Base-by-base conservation (phyloP, 2,113 vertebrate genomes). In the Eulemur rufifrons region DNA sequence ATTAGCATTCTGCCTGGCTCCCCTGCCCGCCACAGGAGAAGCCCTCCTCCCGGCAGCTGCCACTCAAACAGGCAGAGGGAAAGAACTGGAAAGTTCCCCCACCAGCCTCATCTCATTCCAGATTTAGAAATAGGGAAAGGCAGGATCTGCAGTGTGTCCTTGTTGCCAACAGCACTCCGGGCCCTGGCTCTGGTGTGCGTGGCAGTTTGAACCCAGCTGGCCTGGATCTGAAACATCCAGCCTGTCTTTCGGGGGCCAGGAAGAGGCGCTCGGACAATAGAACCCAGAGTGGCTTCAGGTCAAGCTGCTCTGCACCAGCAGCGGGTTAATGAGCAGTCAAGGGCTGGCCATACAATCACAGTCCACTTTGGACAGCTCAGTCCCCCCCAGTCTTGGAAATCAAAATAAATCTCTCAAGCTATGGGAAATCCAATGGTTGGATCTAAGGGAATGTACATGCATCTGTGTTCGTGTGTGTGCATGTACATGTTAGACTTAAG, bases 1-100 rank as follows among this genome's bases (percentile, higher is more conserved):
- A 94, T 97, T 88, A 96, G 93, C 95, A 95, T 97, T 95, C 95
- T 50, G n/a, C 63, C 80, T 8, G 7, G 42, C 50, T 89, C 56
- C 84, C 50, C 14, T 15, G n/a, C n/a, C 20, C 3, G 34, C 23
- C 77, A 14, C 63, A 39, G 56, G 52, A 13, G 0, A 84, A 93
- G 87, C 69, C 78, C 17, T 15, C 39, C 13, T 78, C 52, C 42
- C 42, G n/a, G 84, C n/a, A 88, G 81, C 94, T 69, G 81, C 87
- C 94, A 94, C 85, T 73, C 90, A 96, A 81, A 92, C n/a, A 42
- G 83, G 76, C 17, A 52, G 50, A 2, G 12, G 15, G 23, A 47
- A 86, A 61, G 85, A 81, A 47, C 59, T 1, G 6, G 82, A 77
- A 84, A 32, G 12, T 23, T 37, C 68, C n/a, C 25, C 7, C 18